Base-by-base conservation (phyloP, 2,797 vertebrate genomes). In the Thamnophis elegans region DNA sequence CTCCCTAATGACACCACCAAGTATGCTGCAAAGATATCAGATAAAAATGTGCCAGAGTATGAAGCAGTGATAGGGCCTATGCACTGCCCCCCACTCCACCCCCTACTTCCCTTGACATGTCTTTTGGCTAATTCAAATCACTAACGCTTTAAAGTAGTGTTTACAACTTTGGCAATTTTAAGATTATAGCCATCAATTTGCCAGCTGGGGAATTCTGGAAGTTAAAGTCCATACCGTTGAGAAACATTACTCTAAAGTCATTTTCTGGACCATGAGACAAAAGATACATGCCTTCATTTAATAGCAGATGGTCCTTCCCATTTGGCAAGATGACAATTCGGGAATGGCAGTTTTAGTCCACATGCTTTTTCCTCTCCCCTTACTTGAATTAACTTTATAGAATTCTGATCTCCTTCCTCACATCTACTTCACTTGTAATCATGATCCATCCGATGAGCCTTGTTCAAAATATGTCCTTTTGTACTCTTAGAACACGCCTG, bases 401-500 rank as follows among this genome's bases (percentile, higher is more conserved):
- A 36, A 85, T 51, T 4, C 3, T 10, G 62, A 36, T 56, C 65
- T 78, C 32, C 89, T 26, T 8, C 25, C 25, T 90, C 22, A 28
- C 13, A 20, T 58, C 13, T 85, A 28, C 5, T 68, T 87, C 68
- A 12, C 4, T n/a, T 85, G 51, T 36, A 42, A 51, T 2, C 4
- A 7, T 28, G 18, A 54, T 36, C 11, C 36, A 47, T 54, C 25
- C 62, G 10, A 59, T 53, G 36, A 54, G 5, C 51, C 22, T n/a
- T 25, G n/a, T 20, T 86, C 4, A 11, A 16, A 2, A 25, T 13
- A 58, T 16, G 47, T 32, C 4, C 20, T 90, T 47, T 88, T 82
- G 14, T 54, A 5, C 11, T 0, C 1, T 56, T 68, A 22, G 0
- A 32, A 1, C 2, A 10, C 0, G 32, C 25, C 22, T 87, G 0